Evolutionary conservation across 1,140 invertebrate genomes (phyloP).

Genomic region (Caerostris darwini): DNA sequence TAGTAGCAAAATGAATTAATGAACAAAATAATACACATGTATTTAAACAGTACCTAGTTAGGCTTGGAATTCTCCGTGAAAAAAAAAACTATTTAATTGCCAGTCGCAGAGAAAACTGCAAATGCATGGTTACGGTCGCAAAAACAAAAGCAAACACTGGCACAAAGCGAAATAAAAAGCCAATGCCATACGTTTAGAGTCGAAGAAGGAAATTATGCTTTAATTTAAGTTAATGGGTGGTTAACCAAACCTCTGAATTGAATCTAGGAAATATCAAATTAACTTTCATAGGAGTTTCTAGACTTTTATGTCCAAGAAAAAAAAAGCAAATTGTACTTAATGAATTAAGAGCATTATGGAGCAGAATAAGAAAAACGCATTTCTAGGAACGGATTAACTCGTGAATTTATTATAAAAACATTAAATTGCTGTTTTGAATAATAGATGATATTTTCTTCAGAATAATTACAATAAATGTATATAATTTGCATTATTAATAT

Average conservation of each 20-base stretch:
- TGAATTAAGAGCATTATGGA: no score
- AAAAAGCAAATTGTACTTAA: no score
- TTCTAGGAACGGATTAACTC: no score
- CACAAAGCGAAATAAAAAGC: background rate
- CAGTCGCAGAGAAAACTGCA: background rate
- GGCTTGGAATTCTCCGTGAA: background rate
- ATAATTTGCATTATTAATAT: no score
- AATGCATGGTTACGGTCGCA: background rate
- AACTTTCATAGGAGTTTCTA: background rate
- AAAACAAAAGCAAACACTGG: background rate
- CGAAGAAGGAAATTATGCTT: background rate
- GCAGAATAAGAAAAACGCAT: no score
- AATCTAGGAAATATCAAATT: background rate
- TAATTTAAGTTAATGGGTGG: background rate
- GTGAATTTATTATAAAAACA: no score
- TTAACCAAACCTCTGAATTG: background rate
- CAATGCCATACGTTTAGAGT: background rate
- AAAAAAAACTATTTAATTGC: background rate
- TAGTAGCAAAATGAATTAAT: background rate
- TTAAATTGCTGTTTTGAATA: no score
- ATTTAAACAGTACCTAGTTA: background rate
- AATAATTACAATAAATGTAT: no score
- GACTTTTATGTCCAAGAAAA: no score
- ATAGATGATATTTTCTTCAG: no score
- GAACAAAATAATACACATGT: background rate